A percentile compares a stretch with the other conserved stretches of the same genome.
Conservation (phyloP, 2,113 vertebrate genomes). For the Burhinus oedicnemus region DNA sequence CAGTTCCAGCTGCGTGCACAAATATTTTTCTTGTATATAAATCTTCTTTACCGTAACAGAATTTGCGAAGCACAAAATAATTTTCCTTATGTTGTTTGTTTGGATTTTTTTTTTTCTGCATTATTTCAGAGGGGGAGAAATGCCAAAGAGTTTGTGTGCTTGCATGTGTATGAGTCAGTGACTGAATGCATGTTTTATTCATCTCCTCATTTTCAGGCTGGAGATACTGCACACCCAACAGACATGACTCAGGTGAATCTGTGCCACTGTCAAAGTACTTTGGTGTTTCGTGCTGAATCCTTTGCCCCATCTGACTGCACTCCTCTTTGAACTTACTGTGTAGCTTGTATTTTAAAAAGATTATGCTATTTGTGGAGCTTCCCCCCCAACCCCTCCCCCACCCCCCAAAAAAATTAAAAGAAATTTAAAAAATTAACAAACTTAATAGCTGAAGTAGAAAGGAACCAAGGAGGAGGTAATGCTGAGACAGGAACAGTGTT, state of each 20-base stretch:
- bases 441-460: not conserved
- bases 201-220: not conserved
- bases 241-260: not conserved
- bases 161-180: not conserved
- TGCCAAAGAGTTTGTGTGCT: not conserved
- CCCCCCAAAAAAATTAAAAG: not conserved
- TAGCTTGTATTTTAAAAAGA: not conserved
- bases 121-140: not conserved
- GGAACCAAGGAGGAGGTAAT: not conserved
- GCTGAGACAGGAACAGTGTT: not conserved
- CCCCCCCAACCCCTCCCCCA: accelerated
- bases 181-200: slow-evolving; percentile 28
- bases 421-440: too few relatives aligned
- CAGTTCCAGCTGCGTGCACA: not conserved
- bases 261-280: not conserved
- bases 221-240: not conserved
- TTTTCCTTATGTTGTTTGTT: not conserved
- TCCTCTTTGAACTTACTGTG: not conserved
- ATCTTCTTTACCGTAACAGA: not conserved
- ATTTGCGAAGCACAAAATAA: not conserved
- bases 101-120: not conserved
- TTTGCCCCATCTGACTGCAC: not conserved
- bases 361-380: not conserved
- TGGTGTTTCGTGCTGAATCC: not conserved
- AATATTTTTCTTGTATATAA: not conserved